These are phyloP conservation scores for Druceiella hillmani DNA, from an alignment of 2,888 invertebrate species.

Conservation along the genomic window DNA sequence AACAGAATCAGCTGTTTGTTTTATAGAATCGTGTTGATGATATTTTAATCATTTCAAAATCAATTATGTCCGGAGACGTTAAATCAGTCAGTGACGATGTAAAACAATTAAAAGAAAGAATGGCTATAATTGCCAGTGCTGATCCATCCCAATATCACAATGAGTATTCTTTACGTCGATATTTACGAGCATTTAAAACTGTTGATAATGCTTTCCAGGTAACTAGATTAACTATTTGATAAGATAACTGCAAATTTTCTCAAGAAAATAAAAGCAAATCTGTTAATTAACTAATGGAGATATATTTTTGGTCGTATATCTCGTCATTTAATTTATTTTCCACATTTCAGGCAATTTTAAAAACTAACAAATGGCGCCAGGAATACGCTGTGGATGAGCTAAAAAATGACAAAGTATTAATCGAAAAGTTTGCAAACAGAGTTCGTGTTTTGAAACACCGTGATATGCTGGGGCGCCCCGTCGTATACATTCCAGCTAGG, in stretches of 20 bases:
- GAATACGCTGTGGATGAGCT: slow-evolving; percentile 65
- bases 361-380: slow-evolving; percentile 74
- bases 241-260: neutral
- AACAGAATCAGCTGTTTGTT: too few species aligned
- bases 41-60: neutral
- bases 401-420: slow-evolving; percentile 45
- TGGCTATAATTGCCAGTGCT: slow-evolving; percentile 66
- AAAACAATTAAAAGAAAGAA: slow-evolving; percentile 61
- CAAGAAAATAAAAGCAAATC: neutral
- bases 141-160: slow-evolving; percentile 71
- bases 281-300: too few species aligned
- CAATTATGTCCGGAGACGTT: slow-evolving; percentile 37
- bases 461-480: slow-evolving; percentile 68
- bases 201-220: slow-evolving; percentile 72
- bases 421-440: slow-evolving; percentile 57
- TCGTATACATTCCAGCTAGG: slow-evolving; percentile 73
- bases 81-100: slow-evolving; percentile 58
- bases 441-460: slow-evolving; percentile 66
- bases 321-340: neutral
- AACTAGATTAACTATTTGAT: slow-evolving; percentile 22
- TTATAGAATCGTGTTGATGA: slow-evolving; percentile 7
- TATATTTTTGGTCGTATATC: neutral
- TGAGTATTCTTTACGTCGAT: slow-evolving; percentile 65
- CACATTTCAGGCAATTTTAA: slow-evolving; percentile 59
- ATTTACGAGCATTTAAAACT: slow-evolving; percentile 67